Evolutionary conservation across 2,888 invertebrate species (phyloP).

Genomic region (Lasiommata megera): DNA sequence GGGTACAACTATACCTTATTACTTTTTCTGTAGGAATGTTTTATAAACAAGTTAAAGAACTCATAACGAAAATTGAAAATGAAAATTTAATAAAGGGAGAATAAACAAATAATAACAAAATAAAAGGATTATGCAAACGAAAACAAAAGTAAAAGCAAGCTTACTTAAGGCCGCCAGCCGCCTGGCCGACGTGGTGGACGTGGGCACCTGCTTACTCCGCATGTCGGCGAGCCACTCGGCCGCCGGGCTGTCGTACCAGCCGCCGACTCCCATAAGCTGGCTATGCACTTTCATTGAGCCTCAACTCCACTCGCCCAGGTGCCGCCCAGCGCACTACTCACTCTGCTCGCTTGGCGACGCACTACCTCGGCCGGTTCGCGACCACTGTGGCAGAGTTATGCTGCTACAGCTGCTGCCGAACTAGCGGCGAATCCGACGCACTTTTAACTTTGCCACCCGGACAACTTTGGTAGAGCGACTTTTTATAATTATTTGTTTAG

Average conservation of each 20-base stretch:
- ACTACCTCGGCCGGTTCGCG: neutral
- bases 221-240: slow-evolving; percentile 77
- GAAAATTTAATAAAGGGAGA: neutral
- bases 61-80: slow-evolving; percentile 2
- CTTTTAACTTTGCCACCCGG: neutral
- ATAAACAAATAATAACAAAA: slow-evolving; percentile 1
- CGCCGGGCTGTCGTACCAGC: slow-evolving; percentile 76
- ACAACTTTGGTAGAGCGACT: neutral
- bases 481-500: neutral
- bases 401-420: no score
- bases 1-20: no score
- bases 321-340: neutral
- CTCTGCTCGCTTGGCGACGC: neutral
- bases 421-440: neutral
- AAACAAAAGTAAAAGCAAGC: slow-evolving; percentile 75
- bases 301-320: slow-evolving; percentile 53
- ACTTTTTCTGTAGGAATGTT: no score
- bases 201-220: slow-evolving; percentile 80
- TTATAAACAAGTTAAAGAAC: neutral
- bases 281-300: slow-evolving; percentile 75
- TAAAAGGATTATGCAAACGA: slow-evolving; percentile 62
- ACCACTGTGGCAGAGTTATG: neutral
- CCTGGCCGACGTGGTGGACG: slow-evolving; percentile 78
- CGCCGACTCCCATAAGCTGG: slow-evolving; percentile 77
- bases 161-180: slow-evolving; percentile 79